A percentile compares a stretch with the other conserved stretches of the same genome.
Evolutionary conservation across 2,888 invertebrate species (phyloP).

Genomic region (Euzetes globulus): DNA sequence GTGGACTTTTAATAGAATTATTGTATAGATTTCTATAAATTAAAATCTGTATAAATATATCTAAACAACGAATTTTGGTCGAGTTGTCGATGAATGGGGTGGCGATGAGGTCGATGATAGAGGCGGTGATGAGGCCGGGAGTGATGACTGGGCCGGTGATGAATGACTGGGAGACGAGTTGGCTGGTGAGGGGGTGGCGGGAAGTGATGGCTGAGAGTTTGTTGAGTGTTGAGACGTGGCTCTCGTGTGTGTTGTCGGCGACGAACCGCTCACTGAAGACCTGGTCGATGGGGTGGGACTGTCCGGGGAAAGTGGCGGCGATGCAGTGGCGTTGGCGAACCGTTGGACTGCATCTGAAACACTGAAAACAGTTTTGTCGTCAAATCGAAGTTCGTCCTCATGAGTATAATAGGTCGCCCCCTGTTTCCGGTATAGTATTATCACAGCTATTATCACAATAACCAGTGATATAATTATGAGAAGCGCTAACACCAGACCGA

Average conservation of each 20-base stretch:
- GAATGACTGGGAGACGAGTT: neutral
- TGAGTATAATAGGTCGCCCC: constrained; percentile 70
- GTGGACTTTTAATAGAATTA: neutral
- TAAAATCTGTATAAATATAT: neutral
- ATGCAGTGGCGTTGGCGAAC: constrained; percentile 29
- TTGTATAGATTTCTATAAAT: constrained; percentile 11
- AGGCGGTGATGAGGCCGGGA: neutral
- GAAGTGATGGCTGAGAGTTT: constrained; percentile 3
- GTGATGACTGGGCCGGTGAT: neutral
- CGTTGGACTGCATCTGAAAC: constrained; percentile 33
- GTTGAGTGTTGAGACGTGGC: neutral
- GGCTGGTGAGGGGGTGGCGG: neutral
- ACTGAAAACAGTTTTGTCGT: constrained; percentile 33
- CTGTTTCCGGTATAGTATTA: constrained; percentile 59
- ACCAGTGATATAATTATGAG: constrained; percentile 52
- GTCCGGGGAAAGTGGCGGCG: constrained; percentile 26
- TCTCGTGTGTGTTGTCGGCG: neutral
- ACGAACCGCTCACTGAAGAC: constrained; percentile 39
- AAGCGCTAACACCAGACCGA: constrained; percentile 54
- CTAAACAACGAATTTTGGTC: constrained; percentile 15
- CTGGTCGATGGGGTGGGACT: constrained; percentile 39
- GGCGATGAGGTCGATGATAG: constrained; percentile 2
- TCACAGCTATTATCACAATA: constrained; percentile 51
- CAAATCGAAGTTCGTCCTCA: constrained; percentile 54
- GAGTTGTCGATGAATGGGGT: constrained; percentile 9